Base-by-base conservation (phyloP, 2,888 invertebrate genomes). In the Meiosimyza decipiens region DNA sequence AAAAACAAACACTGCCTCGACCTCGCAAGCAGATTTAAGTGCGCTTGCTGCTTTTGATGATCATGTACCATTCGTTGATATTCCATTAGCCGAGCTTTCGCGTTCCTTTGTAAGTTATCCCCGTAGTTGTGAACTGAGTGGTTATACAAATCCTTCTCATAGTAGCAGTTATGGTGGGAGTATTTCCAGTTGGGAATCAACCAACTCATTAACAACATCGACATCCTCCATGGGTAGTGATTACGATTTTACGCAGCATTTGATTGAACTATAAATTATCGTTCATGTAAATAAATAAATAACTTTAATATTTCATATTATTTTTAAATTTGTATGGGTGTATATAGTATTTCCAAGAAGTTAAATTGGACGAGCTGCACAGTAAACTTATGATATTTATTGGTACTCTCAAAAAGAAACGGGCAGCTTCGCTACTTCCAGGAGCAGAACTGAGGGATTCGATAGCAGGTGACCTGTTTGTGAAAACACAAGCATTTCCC, bases 91-190 rank as follows among this genome's bases (percentile, higher is more conserved):
- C 28, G 59, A 60, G 59, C 22, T 60, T 15, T 22, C 59, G 6
- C 22, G 13, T 9, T 60, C 59, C 15, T 60, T 60, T 7, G 59
- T 15, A 9, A 60, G 22, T 18, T 7, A 9, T 11, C 15, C 11
- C 13, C 22, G 11, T 18, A 60, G 22, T 28, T 16, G 16, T 55
- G 15, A 15, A 6, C 11, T 6, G 1, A 40, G 40, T 40, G 40
- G 40, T 9, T 40, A 40, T 2, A 40, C 9, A 40, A 9, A 6
- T 22, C 3, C 55, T 3, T 52, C 78, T 80, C 13, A 77, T 63
- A 12, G 80, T 80, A 77, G 81, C 18, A 18, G 6, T 81, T 57
- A 60, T 55, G 11, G 1, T 12, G 55, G 11, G 18, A 47, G 47
- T 57, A 47, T 68, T 49, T 18, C 16, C 12, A 18, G 40, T 7